These are phyloP conservation scores for Eurytoma californica DNA, from an alignment of 2,888 invertebrate species.

Conservation along the genomic window DNA sequence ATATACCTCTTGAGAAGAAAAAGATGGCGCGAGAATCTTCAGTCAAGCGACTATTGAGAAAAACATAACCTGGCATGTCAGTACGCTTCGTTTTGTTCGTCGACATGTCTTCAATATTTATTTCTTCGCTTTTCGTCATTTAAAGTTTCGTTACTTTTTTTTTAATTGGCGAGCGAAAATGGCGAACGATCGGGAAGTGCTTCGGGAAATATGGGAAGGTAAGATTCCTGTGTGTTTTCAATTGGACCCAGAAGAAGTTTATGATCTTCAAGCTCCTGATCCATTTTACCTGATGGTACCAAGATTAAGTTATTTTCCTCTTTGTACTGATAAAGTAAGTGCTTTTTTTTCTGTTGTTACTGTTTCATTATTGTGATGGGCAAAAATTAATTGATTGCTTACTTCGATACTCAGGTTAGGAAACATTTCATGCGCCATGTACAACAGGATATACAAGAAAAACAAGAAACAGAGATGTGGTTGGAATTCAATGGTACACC, in stretches of 20 bases:
- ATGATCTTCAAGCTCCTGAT: constrained; percentile 92
- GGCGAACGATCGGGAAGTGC: constrained; percentile 96
- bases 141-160: constrained; percentile 12
- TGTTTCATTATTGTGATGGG: background rate
- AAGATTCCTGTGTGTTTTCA: constrained; percentile 95
- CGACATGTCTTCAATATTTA: constrained; percentile 45
- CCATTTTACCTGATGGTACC: constrained; percentile 96
- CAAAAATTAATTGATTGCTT: background rate
- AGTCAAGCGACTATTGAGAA: background rate
- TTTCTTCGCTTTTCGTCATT: constrained; percentile 20
- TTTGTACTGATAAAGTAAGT: constrained; percentile 94
- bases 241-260: constrained; percentile 91
- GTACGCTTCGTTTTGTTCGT: background rate
- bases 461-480: constrained; percentile 94
- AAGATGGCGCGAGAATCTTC: background rate
- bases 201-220: constrained; percentile 97
- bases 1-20: too few species aligned
- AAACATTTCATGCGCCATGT: constrained; percentile 91
- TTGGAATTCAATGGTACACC: constrained; percentile 94
- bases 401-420: constrained; percentile 79
- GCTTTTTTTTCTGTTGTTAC: background rate
- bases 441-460: constrained; percentile 81
- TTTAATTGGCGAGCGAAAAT: constrained; percentile 75
- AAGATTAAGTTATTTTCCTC: constrained; percentile 93
- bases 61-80: constrained; percentile 50